Conservation (phyloP, 2,888 invertebrate species). For the Helicoverpa assulta region DNA sequence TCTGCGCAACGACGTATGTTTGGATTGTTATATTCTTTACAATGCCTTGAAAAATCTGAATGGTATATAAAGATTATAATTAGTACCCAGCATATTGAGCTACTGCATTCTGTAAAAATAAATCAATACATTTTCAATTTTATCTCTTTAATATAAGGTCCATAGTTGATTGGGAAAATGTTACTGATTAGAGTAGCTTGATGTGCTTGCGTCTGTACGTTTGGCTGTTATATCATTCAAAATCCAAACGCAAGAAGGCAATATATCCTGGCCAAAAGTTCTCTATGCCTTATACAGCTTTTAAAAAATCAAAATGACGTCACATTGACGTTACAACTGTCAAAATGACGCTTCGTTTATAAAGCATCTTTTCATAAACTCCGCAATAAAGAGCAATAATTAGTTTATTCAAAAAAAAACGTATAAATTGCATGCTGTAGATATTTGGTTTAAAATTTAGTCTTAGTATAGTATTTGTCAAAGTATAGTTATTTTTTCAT, state of each 20-base stretch:
- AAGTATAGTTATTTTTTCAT: not conserved
- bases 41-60: too few species aligned
- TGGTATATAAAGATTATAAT: too few species aligned
- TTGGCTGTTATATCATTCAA: not conserved
- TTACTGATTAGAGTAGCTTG: too few species aligned
- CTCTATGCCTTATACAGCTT: not conserved
- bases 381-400: constrained; percentile 23
- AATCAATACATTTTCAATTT: too few species aligned
- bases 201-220: too few species aligned
- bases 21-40: too few species aligned
- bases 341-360: not conserved
- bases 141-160: too few species aligned
- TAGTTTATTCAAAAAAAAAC: constrained; percentile 3
- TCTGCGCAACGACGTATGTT: too few species aligned
- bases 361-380: not conserved
- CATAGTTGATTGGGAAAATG: too few species aligned
- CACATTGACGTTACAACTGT: not conserved
- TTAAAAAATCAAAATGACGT: not conserved
- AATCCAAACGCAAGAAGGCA: not conserved
- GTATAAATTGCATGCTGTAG: not conserved
- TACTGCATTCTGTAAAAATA: too few species aligned
- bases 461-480: not conserved
- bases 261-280: not conserved
- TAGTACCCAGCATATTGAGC: too few species aligned
- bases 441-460: not conserved